Evolutionary conservation across 2,888 invertebrate species (phyloP).

Genomic region (Synergus umbraculus): DNA sequence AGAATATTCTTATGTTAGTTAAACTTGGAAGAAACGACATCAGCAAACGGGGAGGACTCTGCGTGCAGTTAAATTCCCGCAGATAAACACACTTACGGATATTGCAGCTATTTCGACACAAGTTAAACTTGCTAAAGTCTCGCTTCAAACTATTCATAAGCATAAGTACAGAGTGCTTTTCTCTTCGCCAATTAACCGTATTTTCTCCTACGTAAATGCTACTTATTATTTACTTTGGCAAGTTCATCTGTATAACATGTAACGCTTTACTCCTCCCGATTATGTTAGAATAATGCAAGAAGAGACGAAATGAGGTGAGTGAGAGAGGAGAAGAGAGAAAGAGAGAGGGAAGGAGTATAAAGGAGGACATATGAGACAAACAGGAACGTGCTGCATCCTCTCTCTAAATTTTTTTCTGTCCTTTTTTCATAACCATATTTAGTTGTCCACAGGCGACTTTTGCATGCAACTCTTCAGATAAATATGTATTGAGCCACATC

Average conservation of each 20-base stretch:
- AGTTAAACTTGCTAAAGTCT: neutral
- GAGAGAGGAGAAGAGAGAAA: neutral
- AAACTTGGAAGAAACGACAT: neutral
- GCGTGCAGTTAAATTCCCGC: neutral
- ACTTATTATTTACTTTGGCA: constrained; percentile 11
- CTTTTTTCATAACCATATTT: constrained; percentile 10
- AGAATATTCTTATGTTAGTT: neutral
- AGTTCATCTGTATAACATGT: neutral
- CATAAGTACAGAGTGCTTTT: constrained; percentile 2
- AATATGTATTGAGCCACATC: constrained; percentile 25
- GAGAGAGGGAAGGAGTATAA: neutral
- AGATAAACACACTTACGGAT: neutral
- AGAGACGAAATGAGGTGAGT: constrained; percentile 19
- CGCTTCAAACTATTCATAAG: neutral
- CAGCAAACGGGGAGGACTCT: neutral
- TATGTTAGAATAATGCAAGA: neutral
- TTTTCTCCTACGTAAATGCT: constrained; percentile 14
- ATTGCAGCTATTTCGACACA: neutral
- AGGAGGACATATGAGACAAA: constrained; percentile 3
- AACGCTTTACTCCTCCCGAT: neutral
- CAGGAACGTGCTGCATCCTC: constrained; percentile 15
- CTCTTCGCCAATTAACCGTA: constrained; percentile 24
- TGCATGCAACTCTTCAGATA: constrained; percentile 17
- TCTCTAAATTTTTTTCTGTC: constrained; percentile 2
- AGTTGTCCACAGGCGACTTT: neutral